Percentiles rank a stretch among this genome's conserved stretches.
These are phyloP conservation scores for Lamellibrachia columna DNA, from an alignment of 2,888 invertebrate species.

Conservation along the genomic window DNA sequence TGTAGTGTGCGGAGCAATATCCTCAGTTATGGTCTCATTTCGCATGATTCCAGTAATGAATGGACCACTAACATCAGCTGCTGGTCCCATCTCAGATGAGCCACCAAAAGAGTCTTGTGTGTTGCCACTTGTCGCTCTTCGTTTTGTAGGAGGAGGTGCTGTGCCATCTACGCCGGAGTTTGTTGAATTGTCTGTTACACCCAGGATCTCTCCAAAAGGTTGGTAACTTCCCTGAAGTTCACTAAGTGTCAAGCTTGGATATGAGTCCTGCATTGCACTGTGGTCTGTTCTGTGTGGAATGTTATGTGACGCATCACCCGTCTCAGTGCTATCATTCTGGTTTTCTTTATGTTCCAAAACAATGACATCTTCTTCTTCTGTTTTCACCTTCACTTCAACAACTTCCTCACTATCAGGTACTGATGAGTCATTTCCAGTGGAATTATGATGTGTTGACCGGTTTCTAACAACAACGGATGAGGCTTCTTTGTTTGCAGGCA, in stretches of 20 bases:
- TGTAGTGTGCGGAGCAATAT: background rate
- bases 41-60: background rate
- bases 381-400: constrained; percentile 16
- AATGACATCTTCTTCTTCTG: background rate
- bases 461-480: background rate
- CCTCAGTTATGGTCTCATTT: constrained; percentile 1
- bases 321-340: background rate
- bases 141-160: background rate
- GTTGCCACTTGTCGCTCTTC: background rate
- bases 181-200: background rate
- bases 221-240: constrained; percentile 10
- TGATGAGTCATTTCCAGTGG: background rate
- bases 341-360: background rate
- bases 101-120: background rate
- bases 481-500: background rate
- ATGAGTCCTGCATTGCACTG: constrained; percentile 4
- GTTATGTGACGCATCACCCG: background rate
- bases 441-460: background rate
- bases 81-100: background rate
- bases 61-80: background rate
- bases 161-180: constrained; percentile 9
- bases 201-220: background rate
- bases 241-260: background rate
- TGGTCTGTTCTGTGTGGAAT: background rate
- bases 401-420: background rate